Conservation (phyloP, 2,797 vertebrate genomes). For the Picus viridis region DNA sequence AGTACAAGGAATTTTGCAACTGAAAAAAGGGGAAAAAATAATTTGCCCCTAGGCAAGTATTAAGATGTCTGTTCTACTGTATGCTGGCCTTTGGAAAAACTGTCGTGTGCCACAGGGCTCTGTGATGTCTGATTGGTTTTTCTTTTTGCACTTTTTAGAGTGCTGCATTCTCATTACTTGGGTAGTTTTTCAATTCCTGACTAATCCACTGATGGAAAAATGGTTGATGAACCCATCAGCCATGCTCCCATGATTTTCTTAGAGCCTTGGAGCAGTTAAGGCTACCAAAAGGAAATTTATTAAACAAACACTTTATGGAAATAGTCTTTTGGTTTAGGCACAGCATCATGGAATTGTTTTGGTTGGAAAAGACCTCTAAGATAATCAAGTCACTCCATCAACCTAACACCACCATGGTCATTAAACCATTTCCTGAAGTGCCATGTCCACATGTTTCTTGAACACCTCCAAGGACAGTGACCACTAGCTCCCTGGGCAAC, state of each 20-base stretch:
- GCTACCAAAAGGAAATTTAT: neutral
- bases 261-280: neutral
- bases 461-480: too few relatives aligned
- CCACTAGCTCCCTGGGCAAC: too few relatives aligned
- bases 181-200: neutral
- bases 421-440: too few relatives aligned
- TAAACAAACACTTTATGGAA: neutral
- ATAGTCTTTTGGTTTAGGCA: neutral
- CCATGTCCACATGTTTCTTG: too few relatives aligned
- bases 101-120: fast-evolving
- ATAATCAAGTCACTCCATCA: too few relatives aligned
- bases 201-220: neutral
- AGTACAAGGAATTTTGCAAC: neutral
- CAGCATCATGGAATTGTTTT: too few relatives aligned
- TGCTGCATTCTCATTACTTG: neutral
- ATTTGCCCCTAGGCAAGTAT: neutral
- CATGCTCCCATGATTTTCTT: neutral
- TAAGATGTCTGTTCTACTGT: neutral
- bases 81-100: neutral
- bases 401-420: too few relatives aligned
- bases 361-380: too few relatives aligned
- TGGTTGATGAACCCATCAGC: neutral
- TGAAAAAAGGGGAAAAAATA: neutral
- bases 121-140: neutral
- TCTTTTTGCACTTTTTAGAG: neutral